Percentiles rank a stretch among this genome's conserved stretches.
Evolutionary conservation across 1,140 invertebrate species (phyloP).

Genomic region (Drosophila murphyi): DNA sequence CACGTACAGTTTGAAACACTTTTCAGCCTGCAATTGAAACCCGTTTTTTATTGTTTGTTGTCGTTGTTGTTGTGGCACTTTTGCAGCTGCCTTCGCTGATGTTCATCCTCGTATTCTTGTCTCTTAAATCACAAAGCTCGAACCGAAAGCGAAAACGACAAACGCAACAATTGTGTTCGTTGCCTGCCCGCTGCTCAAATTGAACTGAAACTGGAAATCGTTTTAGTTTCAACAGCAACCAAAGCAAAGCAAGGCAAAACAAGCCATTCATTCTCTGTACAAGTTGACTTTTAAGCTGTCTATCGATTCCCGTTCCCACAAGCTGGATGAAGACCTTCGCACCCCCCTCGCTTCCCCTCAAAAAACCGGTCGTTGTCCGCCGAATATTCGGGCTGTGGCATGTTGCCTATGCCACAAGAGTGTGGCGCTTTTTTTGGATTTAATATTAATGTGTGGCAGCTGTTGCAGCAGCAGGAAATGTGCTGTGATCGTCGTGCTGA

Average conservation of each 20-base stretch:
- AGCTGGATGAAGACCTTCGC: conserved; percentile 35
- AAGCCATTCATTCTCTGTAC: conserved; percentile 29
- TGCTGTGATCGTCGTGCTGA: conserved; percentile 29
- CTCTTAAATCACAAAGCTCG: conserved; percentile 57
- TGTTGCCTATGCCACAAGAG: conserved; percentile 61
- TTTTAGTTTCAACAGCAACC: conserved; percentile 11
- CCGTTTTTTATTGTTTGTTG: conserved; percentile 51
- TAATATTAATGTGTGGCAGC: conserved; percentile 71
- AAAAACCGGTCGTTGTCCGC: conserved; percentile 72
- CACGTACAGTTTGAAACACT: conserved; percentile 20
- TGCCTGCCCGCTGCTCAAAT: conserved; percentile 72
- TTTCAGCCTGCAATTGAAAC: conserved; percentile 64
- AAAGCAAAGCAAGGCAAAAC: not conserved
- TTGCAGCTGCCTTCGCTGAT: conserved; percentile 67
- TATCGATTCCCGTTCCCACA: conserved; percentile 74
- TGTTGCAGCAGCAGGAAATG: conserved; percentile 43
- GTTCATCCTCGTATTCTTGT: conserved; percentile 59
- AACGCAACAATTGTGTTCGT: conserved; percentile 49
- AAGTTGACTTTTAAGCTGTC: conserved; percentile 42
- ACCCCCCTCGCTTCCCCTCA: not conserved
- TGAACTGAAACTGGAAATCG: conserved; percentile 77
- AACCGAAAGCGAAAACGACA: conserved; percentile 61
- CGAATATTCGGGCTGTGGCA: conserved; percentile 70
- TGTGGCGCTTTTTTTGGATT: conserved; percentile 39
- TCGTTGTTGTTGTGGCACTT: conserved; percentile 59